Base-by-base conservation (phyloP, 2,797 vertebrate genomes). In the Coilia nasus region DNA sequence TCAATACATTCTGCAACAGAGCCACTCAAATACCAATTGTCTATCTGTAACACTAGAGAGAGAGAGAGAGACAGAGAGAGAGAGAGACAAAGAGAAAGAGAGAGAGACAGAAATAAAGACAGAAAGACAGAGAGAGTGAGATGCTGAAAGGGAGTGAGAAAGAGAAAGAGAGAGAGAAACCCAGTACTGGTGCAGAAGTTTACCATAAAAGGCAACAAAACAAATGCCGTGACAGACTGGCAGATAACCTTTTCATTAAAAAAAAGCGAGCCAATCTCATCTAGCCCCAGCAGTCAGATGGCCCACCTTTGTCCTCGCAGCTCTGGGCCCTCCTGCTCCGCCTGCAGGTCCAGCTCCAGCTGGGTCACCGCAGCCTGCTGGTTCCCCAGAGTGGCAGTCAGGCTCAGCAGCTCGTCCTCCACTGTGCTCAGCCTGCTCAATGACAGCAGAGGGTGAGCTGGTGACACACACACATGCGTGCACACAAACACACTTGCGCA, bases 291-390 rank as follows among this genome's bases (percentile, higher is more conserved):
- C 2, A 54, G 2, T 54, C 50, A 9, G 9, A 54, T 54, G 50
- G 9, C 86, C 83, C 93, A 98, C 97, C 97, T 95, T 87, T 97
- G 95, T 85, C 95, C 93, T 0, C 91, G 92, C 83, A 93, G 78
- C 15, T 60, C 95, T 60, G 90, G 88, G 0, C 81, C 91, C 75
- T 94, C 94, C 85, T 95, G 93, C 85, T 97, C 96, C 0, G 59
- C 88, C 1, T 83, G 88, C 84, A 98, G 94, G 87, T 98, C 96
- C 0, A 88, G 89, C 91, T 97, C 97, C 89, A 99, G 94, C 92
- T 97, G 96, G 62, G 90, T 91, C 0, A 96, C 93, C 0, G 86
- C 88, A 47, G 95, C 92, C 93, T 97, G 96, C 92, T 95, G 96
- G 82, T 89, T 90, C 19, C 89, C 90, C 89, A 96, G 92, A 0